phyloP scores from a whole-genome alignment of 2,113 vertebrate species.

The Lycaon pictus region DNA sequence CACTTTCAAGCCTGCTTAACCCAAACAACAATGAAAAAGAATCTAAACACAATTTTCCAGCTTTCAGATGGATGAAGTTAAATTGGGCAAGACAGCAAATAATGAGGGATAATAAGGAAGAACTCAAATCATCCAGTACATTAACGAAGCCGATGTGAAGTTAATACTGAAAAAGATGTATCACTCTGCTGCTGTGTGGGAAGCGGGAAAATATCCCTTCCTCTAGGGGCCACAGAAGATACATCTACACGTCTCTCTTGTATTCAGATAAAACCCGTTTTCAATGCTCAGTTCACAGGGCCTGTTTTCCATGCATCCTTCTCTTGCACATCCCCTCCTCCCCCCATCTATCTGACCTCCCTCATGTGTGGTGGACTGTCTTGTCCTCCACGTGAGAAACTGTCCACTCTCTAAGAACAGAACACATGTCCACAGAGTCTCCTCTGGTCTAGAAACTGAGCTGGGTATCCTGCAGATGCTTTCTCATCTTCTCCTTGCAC shows the following conservation, averaged over 20 bases:
- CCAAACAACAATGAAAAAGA: conserved; percentile 82
- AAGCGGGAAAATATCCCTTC: conserved; percentile 47
- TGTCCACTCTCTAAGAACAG: not conserved
- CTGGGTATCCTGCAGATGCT: not conserved
- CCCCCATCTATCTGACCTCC: not conserved
- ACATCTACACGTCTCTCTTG: not conserved
- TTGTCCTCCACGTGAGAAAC: not conserved
- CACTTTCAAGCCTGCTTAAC: conserved; percentile 81
- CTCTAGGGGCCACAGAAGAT: not conserved
- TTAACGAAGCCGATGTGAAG: conserved; percentile 76
- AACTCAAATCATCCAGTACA: conserved; percentile 82
- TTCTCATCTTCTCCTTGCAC: not conserved
- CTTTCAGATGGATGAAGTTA: conserved; percentile 86
- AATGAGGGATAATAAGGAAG: conserved; percentile 85
- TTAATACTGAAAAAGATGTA: conserved; percentile 73
- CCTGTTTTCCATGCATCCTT: not conserved
- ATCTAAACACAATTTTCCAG: conserved; percentile 82
- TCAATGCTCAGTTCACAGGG: not conserved
- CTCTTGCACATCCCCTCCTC: not conserved
- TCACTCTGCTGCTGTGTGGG: not conserved
- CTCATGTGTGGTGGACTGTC: not conserved
- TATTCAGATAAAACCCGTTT: not conserved
- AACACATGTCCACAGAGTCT: not conserved
- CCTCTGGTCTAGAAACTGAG: not conserved
- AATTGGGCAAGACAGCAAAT: conserved; percentile 87